phyloP scores from a whole-genome alignment of 37 sponge, comb jelly and placozoan genomes.

The Cladorhizidae sp. region DNA sequence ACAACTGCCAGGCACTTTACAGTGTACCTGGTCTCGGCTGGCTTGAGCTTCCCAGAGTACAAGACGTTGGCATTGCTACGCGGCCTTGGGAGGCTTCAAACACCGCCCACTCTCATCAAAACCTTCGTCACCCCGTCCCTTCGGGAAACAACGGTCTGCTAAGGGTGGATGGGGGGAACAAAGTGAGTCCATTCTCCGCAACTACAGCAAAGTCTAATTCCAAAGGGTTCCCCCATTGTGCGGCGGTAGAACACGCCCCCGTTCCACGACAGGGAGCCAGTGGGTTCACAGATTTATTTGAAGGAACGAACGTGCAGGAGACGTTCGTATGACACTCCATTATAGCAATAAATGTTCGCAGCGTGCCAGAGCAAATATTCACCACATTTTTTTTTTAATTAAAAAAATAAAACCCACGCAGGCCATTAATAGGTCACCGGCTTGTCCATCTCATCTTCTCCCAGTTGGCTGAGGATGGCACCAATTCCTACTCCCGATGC shows the following conservation, averaged over 20 bases:
- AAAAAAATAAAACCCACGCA: too few species aligned
- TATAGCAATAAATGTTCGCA: too few species aligned
- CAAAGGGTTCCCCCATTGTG: not conserved
- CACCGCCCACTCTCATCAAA: not conserved
- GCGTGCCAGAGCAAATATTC: too few species aligned
- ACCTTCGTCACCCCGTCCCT: not conserved
- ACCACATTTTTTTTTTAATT: too few species aligned
- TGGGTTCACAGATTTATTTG: slow-evolving; percentile 10
- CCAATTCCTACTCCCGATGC: too few species aligned
- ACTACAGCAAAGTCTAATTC: not conserved
- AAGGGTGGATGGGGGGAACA: not conserved
- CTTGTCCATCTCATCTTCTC: too few species aligned
- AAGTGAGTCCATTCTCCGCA: not conserved
- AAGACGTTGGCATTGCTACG: not conserved
- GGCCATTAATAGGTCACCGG: too few species aligned
- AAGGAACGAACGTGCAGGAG: not conserved
- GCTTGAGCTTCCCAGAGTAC: too few species aligned
- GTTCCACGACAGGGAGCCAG: not conserved
- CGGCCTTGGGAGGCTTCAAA: not conserved
- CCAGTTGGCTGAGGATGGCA: too few species aligned
- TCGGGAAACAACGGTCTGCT: not conserved
- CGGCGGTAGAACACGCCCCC: not conserved
- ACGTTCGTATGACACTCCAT: not conserved
- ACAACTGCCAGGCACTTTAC: too few species aligned
- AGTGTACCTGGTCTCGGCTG: too few species aligned